phyloP scores from a whole-genome alignment of 2,888 invertebrate species.

The Amphiduros pacificus region DNA sequence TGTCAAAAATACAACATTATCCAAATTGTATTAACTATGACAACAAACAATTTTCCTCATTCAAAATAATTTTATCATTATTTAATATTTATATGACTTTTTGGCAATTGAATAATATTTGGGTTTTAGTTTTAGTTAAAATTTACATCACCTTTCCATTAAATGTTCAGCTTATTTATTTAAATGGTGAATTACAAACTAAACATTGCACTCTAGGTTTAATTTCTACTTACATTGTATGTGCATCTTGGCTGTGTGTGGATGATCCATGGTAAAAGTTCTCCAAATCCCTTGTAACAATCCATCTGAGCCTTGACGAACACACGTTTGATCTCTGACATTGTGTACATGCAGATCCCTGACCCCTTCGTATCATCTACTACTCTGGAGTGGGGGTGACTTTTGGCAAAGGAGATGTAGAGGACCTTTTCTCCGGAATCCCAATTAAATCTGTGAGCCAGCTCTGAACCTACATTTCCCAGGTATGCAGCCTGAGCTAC shows the following conservation, averaged over 20 bases:
- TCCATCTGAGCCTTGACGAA: conserved; percentile 28
- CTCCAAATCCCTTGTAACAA: conserved; percentile 28
- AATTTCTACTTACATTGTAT: conserved; percentile 3
- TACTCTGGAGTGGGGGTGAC: not conserved
- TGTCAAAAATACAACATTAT: no score
- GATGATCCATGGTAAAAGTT: conserved; percentile 28
- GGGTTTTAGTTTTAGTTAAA: no score
- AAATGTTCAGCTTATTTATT: no score
- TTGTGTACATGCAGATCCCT: conserved; percentile 28
- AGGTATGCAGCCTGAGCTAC: conserved; percentile 28
- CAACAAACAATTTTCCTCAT: no score
- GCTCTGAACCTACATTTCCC: conserved; percentile 20
- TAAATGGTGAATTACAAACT: no score
- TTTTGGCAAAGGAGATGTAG: conserved; percentile 24
- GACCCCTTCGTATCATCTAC: conserved; percentile 14
- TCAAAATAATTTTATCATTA: no score
- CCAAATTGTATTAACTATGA: no score
- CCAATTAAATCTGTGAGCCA: conserved; percentile 7
- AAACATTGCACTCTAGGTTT: no score
- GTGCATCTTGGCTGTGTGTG: not conserved
- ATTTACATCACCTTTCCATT: no score
- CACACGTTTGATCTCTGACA: conserved; percentile 22
- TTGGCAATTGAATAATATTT: no score
- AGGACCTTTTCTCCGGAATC: conserved; percentile 16
- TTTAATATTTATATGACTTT: no score